Conservation (phyloP, 2,888 invertebrate genomes). For the Dorcus parallelipipedus region DNA sequence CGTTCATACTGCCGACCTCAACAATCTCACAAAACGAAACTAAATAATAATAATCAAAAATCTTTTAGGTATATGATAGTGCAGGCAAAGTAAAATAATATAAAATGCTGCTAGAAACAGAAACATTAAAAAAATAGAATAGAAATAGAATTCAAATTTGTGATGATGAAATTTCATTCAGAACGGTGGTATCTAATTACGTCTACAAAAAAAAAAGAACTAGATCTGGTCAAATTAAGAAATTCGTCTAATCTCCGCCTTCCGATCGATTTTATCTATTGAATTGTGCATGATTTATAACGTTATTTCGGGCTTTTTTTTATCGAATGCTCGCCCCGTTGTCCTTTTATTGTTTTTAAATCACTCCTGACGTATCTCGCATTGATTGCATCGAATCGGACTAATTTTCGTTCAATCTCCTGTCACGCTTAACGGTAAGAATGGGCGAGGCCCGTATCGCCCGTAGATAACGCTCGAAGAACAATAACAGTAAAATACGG, state of each 20-base stretch:
- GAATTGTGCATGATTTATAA: conserved; percentile 8
- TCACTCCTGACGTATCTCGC: background rate
- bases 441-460: background rate
- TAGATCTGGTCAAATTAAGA: conserved; percentile 1
- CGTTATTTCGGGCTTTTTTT: background rate
- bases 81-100: too few relatives aligned
- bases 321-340: background rate
- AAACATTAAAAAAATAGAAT: too few relatives aligned
- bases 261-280: conserved; percentile 5
- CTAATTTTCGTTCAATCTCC: background rate
- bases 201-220: background rate
- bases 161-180: too few relatives aligned
- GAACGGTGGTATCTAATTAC: too few relatives aligned
- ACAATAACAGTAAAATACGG: background rate
- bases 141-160: too few relatives aligned
- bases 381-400: background rate
- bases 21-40: too few relatives aligned
- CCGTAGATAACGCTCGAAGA: background rate
- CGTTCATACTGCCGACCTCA: too few relatives aligned
- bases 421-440: conserved; percentile 1
- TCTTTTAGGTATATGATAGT: too few relatives aligned
- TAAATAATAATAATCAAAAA: too few relatives aligned
- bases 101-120: too few relatives aligned
- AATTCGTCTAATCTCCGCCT: conserved; percentile 6
- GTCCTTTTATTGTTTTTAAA: background rate